Base-by-base conservation (phyloP, 2,888 invertebrate species). In the Petrolisthes manimaculis region DNA sequence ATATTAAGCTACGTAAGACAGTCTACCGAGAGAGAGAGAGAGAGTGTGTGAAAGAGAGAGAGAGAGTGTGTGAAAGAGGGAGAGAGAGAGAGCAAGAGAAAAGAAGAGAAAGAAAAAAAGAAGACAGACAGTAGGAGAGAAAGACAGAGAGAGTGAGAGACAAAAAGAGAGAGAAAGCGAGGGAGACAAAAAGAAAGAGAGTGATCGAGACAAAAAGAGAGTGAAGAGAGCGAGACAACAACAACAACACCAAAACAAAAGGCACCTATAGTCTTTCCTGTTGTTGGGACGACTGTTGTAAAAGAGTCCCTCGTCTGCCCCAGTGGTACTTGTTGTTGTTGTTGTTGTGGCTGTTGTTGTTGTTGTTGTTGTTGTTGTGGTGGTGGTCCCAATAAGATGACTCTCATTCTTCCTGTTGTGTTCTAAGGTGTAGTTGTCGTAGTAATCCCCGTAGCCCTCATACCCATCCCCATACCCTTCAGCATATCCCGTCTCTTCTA, bases 201-300 rank as follows among this genome's bases (percentile, higher is more conserved):
- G 61, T 2, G 3, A 61, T 1, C 37, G 37, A 37, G 37, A 37
- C 37, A 37, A 37, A 18, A 9, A 71, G 71, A 71, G 71, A 69
- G 21, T 51, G 85, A 4, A 71, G 71, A 69, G 21, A 61, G 85
- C 56, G 24, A 77, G 74, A 90, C 83, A 89, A 51, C n/a, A 54
- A 86, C 88, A 80, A 90, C 79, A 84, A 89, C 78, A 80, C 84
- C 71, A 37, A 86, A 77, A 84, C 89, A 54, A 80, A 88, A 87
- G 91, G 92, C 93, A 94, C 95, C 94, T 94, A 92, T 94, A 93
- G 89, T 94, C 93, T 92, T 94, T 95, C 93, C 95, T 95, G 91
- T 93, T 92, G 92, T 95, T 95, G 87, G 97, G 97, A 93, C 97
- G 95, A 93, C 97, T 97, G 94, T 97, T 97, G 94, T 97, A 97